Base-by-base conservation (phyloP, 2,888 invertebrate species). In the Machimus atricapillus region DNA sequence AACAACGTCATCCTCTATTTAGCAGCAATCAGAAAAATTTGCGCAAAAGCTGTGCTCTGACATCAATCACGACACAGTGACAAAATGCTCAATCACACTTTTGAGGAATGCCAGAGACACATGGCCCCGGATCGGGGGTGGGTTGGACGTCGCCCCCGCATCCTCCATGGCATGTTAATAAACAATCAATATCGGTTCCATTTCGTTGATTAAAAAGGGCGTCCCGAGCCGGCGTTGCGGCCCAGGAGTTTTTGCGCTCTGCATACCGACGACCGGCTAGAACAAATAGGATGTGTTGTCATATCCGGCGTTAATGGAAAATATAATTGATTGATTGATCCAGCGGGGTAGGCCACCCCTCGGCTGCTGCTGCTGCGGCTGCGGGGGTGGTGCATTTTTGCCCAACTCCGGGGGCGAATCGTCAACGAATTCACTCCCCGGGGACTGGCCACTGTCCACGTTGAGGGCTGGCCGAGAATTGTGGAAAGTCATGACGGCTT, bases 261-360 rank as follows among this genome's bases (percentile, higher is more conserved):
- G 87, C 78, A 86, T 52, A 43, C 66, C 56, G 58, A 86, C 79
- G 76, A 78, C 37, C 74, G 66, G 77, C 78, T 37, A 85, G 85
- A 73, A 85, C 74, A 56, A 83, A 73, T 79, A 86, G 79, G 89
- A 89, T 89, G 88, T 90, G 89, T 89, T 89, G 90, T 90, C 90
- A 89, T 89, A 90, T 90, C 90, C 90, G 90, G 89, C 88, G 89
- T 89, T 90, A 90, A 90, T 90, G 90, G 90, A 90, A 90, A 90
- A 89, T 90, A 88, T 90, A 90, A 90, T 90, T 90, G 90, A 90
- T 90, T 90, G 90, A 90, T 90, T 90, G 89, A 89, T 90, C 88
- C 89, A 87, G 87, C 87, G 77, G 87, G 58, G 58, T 23, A 23
- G 58, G 19, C 58, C 23, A 19, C 58, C 19, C n/a, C 40, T 40